phyloP scores from a whole-genome alignment of 2,113 vertebrate genomes.

The Ameiurus melas region DNA sequence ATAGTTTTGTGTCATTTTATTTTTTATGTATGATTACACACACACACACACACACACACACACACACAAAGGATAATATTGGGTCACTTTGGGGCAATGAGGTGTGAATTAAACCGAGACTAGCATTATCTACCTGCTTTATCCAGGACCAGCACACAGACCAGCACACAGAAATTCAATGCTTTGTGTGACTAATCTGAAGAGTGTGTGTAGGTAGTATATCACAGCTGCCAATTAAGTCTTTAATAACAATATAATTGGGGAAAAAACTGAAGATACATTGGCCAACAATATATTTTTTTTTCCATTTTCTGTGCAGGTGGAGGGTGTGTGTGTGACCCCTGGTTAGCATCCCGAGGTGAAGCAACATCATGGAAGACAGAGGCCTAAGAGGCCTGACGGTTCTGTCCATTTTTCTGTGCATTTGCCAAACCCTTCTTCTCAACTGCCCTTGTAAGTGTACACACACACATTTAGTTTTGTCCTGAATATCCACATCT shows the following conservation, averaged over 20 bases:
- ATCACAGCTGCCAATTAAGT: neutral
- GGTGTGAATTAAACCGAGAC: neutral
- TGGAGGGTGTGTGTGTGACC: constrained; percentile 51
- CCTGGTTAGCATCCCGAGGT: constrained; percentile 66
- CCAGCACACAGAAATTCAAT: no score
- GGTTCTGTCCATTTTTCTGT: constrained; percentile 73
- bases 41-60: neutral
- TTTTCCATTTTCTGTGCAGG: constrained; percentile 55
- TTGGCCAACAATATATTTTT: neutral
- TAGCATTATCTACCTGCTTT: neutral
- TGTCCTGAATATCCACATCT: neutral
- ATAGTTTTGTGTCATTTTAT: neutral
- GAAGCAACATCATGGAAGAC: constrained; percentile 71
- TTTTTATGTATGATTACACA: neutral
- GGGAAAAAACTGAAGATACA: neutral
- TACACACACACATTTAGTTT: neutral
- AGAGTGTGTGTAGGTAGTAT: neutral
- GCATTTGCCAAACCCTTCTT: constrained; percentile 71
- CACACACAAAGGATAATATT: neutral
- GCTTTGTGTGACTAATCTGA: neutral
- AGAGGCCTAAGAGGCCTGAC: constrained; percentile 69
- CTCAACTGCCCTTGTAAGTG: constrained; percentile 73
- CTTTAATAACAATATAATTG: neutral
- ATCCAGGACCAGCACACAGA: neutral
- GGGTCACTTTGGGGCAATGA: neutral